Conservation (phyloP, 2,113 vertebrate species). For the Reinhardtius hippoglossoides region DNA sequence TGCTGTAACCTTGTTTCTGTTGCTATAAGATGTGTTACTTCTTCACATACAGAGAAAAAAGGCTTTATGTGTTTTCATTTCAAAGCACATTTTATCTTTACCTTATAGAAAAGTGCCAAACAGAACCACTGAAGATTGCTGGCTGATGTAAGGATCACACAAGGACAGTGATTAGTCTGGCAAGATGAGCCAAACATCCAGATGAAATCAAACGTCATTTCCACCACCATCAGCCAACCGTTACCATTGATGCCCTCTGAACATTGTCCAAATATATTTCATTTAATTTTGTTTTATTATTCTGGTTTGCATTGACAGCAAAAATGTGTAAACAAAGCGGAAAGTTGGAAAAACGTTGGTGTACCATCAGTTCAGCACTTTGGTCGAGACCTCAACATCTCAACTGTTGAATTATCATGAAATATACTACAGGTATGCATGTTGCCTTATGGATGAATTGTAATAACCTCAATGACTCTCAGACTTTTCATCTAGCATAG, state of each 20-base stretch:
- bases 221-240: neutral
- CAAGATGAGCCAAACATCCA: neutral
- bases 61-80: neutral
- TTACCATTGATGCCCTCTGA: neutral
- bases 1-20: neutral
- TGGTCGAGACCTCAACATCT: too few species aligned
- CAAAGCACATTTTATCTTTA: neutral
- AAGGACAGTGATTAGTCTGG: neutral
- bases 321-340: too few species aligned
- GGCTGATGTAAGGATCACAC: neutral
- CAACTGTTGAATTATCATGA: too few species aligned
- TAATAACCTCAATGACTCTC: too few species aligned
- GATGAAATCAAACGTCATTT: neutral
- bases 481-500: too few species aligned
- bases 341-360: too few species aligned
- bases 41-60: neutral
- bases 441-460: too few species aligned
- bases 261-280: neutral
- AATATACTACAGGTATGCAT: too few species aligned
- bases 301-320: neutral
- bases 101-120: neutral
- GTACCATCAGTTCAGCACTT: too few species aligned
- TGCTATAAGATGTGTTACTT: neutral
- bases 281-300: neutral
- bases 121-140: neutral